These are phyloP conservation scores for Octomys mimax DNA, from an alignment of 2,797 vertebrate genomes.

Conservation along the genomic window DNA sequence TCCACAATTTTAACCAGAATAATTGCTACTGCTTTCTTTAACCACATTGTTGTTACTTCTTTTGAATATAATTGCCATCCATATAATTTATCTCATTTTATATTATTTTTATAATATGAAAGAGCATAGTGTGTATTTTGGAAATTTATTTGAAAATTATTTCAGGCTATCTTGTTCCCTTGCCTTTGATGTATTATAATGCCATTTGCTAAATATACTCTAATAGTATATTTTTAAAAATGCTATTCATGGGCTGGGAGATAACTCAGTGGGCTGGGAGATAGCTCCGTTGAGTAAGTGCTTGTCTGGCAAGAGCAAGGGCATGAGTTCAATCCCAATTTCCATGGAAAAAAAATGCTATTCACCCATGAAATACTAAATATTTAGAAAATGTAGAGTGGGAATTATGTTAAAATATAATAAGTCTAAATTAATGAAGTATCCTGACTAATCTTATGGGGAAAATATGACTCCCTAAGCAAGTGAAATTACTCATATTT, in stretches of 20 bases:
- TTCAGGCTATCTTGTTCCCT: neutral
- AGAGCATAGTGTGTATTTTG: neutral
- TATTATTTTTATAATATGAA: slow-evolving; percentile 52
- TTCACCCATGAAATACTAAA: slow-evolving; percentile 12
- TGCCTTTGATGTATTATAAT: slow-evolving; percentile 17
- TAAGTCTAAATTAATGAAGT: slow-evolving; percentile 34
- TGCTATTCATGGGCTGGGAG: neutral
- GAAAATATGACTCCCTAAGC: neutral
- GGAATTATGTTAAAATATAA: slow-evolving; percentile 32
- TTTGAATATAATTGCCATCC: slow-evolving; percentile 55
- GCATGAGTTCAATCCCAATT: no score
- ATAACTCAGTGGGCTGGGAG: no score
- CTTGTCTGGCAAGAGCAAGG: no score
- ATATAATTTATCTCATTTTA: slow-evolving; percentile 41
- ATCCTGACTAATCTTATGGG: neutral
- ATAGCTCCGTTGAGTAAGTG: no score
- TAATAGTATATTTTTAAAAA: slow-evolving; percentile 53
- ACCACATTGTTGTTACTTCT: slow-evolving; percentile 46
- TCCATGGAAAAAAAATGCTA: slow-evolving; percentile 2
- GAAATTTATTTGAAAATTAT: slow-evolving; percentile 33
- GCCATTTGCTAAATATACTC: slow-evolving; percentile 2
- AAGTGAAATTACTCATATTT: slow-evolving; percentile 37
- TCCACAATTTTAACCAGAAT: slow-evolving; percentile 61
- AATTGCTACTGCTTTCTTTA: slow-evolving; percentile 40
- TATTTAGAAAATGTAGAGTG: slow-evolving; percentile 45